Conservation (phyloP, 2,888 invertebrate genomes). For the Epirrita christyi region DNA sequence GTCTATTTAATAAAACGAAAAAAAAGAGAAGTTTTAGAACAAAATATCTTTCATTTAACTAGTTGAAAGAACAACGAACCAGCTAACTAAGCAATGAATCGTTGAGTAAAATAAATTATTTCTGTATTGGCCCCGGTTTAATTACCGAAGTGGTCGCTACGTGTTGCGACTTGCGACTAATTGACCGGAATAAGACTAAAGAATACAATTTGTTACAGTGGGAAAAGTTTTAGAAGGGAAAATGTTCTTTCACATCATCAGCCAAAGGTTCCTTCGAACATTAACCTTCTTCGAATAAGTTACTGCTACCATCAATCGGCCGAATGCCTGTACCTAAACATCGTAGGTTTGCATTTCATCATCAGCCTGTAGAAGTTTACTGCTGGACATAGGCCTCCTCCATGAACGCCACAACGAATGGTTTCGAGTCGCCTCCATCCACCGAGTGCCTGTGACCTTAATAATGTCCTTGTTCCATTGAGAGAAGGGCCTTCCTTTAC, state of each 20-base stretch:
- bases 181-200: slow-evolving; percentile 37
- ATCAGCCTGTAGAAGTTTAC: no score
- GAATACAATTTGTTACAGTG: slow-evolving; percentile 38
- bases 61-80: slow-evolving; percentile 28
- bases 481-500: no score
- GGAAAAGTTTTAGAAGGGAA: slow-evolving; percentile 7
- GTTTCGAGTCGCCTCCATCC: no score
- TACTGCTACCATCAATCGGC: no score
- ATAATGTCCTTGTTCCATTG: no score
- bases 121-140: slow-evolving; percentile 51
- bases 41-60: slow-evolving; percentile 16
- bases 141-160: slow-evolving; percentile 54
- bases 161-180: slow-evolving; percentile 47
- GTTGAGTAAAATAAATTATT: slow-evolving; percentile 55
- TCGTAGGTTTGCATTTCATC: no score
- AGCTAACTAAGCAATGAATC: slow-evolving; percentile 53
- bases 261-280: no score
- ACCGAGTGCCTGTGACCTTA: no score
- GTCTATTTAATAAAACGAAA: neutral
- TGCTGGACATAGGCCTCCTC: no score
- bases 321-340: no score
- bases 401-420: no score
- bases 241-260: neutral
- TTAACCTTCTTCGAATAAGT: no score
- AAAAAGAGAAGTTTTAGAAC: neutral